phyloP scores from a whole-genome alignment of 2,888 invertebrate species.

The Gymnocheta viridis region DNA sequence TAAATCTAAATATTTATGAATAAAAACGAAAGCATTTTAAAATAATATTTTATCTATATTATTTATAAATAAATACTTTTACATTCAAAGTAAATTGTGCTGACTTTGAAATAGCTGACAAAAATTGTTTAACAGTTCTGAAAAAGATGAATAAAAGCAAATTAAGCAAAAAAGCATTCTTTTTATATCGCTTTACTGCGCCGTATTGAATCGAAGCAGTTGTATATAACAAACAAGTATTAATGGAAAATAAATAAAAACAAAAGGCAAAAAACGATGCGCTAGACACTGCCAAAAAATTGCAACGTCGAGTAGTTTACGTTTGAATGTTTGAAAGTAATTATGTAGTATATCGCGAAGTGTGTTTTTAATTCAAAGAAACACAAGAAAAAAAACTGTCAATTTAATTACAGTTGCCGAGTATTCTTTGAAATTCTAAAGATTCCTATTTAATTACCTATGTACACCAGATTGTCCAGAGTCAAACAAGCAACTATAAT shows the following conservation, averaged over 20 bases:
- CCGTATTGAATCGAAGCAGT: conserved; percentile 22
- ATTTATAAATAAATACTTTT: conserved; percentile 3
- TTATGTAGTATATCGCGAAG: conserved; percentile 4
- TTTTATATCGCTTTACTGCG: conserved; percentile 29
- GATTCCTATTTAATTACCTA: no score
- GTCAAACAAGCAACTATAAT: no score
- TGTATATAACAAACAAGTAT: conserved; percentile 3
- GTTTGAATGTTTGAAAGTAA: conserved; percentile 23
- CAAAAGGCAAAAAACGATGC: conserved; percentile 12
- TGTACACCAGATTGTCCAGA: no score
- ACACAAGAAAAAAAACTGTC: background rate
- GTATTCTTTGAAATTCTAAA: background rate
- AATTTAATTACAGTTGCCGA: background rate
- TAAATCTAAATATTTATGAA: conserved; percentile 15
- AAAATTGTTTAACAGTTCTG: conserved; percentile 17
- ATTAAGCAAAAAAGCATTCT: background rate
- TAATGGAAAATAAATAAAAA: conserved; percentile 22
- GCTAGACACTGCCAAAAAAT: conserved; percentile 58
- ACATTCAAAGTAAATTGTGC: conserved; percentile 54
- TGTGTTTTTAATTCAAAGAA: background rate
- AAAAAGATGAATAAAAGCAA: conserved; percentile 14
- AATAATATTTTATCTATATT: conserved; percentile 15
- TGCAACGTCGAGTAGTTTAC: conserved; percentile 30
- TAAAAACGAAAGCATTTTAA: conserved; percentile 9
- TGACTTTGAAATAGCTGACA: conserved; percentile 66